A percentile compares a stretch with the other conserved stretches of the same genome.
These are phyloP conservation scores for Equus przewalskii DNA, from an alignment of 2,113 vertebrate genomes.

Conservation along the genomic window DNA sequence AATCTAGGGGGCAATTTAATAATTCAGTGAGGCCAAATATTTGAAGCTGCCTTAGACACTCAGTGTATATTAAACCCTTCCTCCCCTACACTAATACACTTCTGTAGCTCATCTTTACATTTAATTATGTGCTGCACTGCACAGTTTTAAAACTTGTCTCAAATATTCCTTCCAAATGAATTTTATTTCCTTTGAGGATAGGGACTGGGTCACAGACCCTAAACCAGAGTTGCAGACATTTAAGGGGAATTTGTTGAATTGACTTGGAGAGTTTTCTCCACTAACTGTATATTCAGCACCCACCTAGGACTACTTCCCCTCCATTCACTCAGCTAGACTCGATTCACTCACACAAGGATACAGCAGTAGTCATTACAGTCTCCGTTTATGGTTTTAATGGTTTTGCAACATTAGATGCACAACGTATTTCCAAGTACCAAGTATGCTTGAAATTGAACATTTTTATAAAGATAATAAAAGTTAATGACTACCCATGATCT, in stretches of 20 bases:
- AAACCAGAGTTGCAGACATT: slow-evolving; percentile 29
- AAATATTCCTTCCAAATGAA: slow-evolving; percentile 29
- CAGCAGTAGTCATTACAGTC: slow-evolving; percentile 77
- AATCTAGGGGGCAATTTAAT: slow-evolving; percentile 23
- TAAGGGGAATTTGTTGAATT: slow-evolving; percentile 33
- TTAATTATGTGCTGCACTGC: not conserved
- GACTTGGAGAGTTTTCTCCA: slow-evolving; percentile 45
- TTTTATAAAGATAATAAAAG: slow-evolving; percentile 90
- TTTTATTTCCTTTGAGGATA: slow-evolving; percentile 47
- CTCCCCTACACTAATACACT: not conserved
- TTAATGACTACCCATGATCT: slow-evolving; percentile 89
- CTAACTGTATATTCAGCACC: not conserved
- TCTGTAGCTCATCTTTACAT: slow-evolving; percentile 9
- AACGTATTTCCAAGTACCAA: slow-evolving; percentile 85
- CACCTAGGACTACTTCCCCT: not conserved
- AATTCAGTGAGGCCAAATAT: not conserved
- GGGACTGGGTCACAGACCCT: not conserved
- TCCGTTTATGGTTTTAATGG: slow-evolving; percentile 85
- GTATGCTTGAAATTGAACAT: slow-evolving; percentile 87
- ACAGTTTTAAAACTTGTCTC: slow-evolving; percentile 55
- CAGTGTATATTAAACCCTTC: not conserved
- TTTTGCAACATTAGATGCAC: slow-evolving; percentile 85
- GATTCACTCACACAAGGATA: slow-evolving; percentile 34
- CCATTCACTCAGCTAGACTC: slow-evolving; percentile 62
- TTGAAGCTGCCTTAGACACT: not conserved